phyloP scores from a whole-genome alignment of 1,140 invertebrate genomes.

The Centruroides sculpturatus region DNA sequence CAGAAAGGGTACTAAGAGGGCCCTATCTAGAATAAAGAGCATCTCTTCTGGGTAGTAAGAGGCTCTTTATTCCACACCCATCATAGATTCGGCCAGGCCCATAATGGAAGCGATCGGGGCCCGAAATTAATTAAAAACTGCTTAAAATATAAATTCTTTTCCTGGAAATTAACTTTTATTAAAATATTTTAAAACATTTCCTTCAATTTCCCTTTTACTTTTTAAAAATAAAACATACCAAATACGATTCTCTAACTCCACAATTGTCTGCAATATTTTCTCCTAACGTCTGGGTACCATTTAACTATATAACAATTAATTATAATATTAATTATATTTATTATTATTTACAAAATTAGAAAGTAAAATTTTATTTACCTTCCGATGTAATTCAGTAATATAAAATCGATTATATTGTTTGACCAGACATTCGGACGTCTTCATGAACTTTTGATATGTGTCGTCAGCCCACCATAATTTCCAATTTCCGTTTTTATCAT shows the following conservation, averaged over 20 bases:
- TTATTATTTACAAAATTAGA: not conserved
- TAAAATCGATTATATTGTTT: constrained; percentile 62
- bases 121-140: no score
- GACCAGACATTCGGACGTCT: constrained; percentile 73
- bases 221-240: constrained; percentile 27
- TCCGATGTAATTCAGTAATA: not conserved
- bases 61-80: no score
- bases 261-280: constrained; percentile 91
- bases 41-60: no score
- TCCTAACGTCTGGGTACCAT: constrained; percentile 54
- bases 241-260: constrained; percentile 72
- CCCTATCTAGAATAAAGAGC: no score
- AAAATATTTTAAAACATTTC: no score
- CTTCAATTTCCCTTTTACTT: not conserved
- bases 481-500: constrained; percentile 48
- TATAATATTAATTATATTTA: not conserved
- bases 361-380: not conserved
- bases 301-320: constrained; percentile 28
- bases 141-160: no score
- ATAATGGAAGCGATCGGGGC: no score
- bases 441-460: constrained; percentile 75
- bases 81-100: no score
- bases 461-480: constrained; percentile 94
- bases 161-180: no score
- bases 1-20: no score